A percentile compares a stretch with the other conserved stretches of the same genome.
Conservation (phyloP, 2,113 vertebrate genomes). For the Cyprinodon variegatus region DNA sequence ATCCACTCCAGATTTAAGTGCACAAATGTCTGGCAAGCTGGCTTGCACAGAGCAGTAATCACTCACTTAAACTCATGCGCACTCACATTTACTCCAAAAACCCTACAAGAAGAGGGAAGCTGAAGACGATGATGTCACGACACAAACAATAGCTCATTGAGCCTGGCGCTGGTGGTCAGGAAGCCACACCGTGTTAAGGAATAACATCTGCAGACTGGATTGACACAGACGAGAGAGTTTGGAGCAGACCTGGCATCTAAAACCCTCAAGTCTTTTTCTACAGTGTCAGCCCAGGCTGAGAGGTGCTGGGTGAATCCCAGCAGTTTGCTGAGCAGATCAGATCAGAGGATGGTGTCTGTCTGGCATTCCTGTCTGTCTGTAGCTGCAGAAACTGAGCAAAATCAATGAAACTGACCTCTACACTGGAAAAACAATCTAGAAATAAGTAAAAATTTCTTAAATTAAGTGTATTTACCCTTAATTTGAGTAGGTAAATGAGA, state of each 20-base stretch:
- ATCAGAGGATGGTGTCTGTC: slow-evolving; percentile 37
- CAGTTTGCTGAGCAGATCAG: slow-evolving; percentile 32
- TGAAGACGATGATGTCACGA: slow-evolving; percentile 82
- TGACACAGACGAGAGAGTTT: slow-evolving; percentile 11
- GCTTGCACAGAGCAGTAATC: slow-evolving; percentile 51
- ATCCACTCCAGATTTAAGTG: slow-evolving; percentile 68
- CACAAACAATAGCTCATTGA: slow-evolving; percentile 83
- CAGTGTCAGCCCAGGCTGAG: slow-evolving; percentile 17
- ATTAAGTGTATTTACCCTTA: too few relatives aligned
- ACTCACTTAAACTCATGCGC: slow-evolving; percentile 38
- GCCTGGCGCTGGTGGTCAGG: slow-evolving; percentile 75
- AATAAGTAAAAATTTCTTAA: too few relatives aligned
- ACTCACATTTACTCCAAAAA: slow-evolving; percentile 41
- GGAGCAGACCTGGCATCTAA: slow-evolving; percentile 29
- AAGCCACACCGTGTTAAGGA: slow-evolving; percentile 74
- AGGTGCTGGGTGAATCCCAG: slow-evolving; percentile 19
- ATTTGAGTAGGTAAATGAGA: too few relatives aligned
- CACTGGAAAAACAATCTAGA: too few relatives aligned
- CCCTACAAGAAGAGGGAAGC: slow-evolving; percentile 76
- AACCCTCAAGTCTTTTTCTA: slow-evolving; percentile 31
- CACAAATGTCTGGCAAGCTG: slow-evolving; percentile 63
- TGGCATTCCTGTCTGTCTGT: slow-evolving; percentile 36
- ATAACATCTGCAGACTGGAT: slow-evolving; percentile 76
- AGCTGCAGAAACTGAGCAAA: slow-evolving; percentile 23
- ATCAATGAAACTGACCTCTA: slow-evolving; percentile 4